A percentile compares a stretch with the other conserved stretches of the same genome.
These are phyloP conservation scores for Epinephelus coioides DNA, from an alignment of 2,797 vertebrate genomes.

Conservation along the genomic window DNA sequence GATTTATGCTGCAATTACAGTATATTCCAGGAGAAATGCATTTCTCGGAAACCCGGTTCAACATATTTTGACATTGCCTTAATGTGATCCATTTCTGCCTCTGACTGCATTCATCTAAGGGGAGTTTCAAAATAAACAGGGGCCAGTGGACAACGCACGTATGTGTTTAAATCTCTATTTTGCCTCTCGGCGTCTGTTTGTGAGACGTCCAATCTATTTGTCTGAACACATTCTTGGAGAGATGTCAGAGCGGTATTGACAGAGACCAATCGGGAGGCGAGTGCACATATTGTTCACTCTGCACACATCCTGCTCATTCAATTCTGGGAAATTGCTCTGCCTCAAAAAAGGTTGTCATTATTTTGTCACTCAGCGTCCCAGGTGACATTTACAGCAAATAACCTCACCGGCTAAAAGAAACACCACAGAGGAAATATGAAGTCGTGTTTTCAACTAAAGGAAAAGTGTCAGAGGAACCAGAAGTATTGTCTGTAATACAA, in stretches of 20 bases:
- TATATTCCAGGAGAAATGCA: constrained; percentile 38
- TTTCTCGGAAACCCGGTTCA: constrained; percentile 41
- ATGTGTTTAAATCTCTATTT: constrained; percentile 70
- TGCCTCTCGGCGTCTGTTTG: constrained; percentile 52
- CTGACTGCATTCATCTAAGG: constrained; percentile 35
- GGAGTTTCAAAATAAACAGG: constrained; percentile 53
- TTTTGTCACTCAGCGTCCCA: constrained; percentile 85
- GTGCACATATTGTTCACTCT: constrained; percentile 81
- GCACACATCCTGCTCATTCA: constrained; percentile 84
- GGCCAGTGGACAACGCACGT: constrained; percentile 24
- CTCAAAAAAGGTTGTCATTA: constrained; percentile 86
- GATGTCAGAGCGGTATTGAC: constrained; percentile 80
- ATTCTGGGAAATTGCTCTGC: constrained; percentile 84
- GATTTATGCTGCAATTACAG: constrained; percentile 64
- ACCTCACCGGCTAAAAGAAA: constrained; percentile 70
- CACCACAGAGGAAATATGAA: constrained; percentile 62
- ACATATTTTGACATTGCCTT: constrained; percentile 40
- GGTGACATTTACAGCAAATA: constrained; percentile 88
- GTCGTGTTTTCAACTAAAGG: constrained; percentile 50
- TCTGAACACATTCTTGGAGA: constrained; percentile 78
- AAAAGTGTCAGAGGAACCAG: constrained; percentile 26
- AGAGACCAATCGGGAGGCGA: constrained; percentile 81
- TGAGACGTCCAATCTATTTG: constrained; percentile 75
- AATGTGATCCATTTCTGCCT: constrained; percentile 46
- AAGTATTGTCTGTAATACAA: constrained; percentile 36